Percentiles rank a stretch among this genome's conserved stretches.
Conservation (phyloP, 1,140 invertebrate genomes). For the Coelopa frigida region DNA sequence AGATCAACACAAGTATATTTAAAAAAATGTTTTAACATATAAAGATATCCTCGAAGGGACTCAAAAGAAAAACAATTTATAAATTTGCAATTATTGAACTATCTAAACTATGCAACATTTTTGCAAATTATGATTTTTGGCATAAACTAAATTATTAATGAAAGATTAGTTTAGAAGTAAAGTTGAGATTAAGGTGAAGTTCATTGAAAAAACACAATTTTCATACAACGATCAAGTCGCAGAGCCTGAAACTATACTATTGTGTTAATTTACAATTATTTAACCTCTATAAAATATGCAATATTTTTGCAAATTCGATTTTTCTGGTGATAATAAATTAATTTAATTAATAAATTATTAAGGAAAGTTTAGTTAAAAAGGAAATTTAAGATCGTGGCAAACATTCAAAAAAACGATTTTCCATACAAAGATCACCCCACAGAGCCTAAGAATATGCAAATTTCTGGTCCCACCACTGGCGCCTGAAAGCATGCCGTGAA, state of each 20-base stretch:
- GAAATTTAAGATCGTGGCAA: too few relatives aligned
- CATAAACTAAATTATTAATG: neutral
- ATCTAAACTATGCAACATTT: neutral
- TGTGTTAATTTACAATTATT: constrained; percentile 2
- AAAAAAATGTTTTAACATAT: neutral
- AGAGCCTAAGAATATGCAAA: too few relatives aligned
- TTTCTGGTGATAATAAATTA: constrained; percentile 9
- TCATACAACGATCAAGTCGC: neutral
- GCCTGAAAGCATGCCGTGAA: too few relatives aligned
- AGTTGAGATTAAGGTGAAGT: neutral
- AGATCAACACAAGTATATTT: too few relatives aligned
- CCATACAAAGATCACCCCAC: too few relatives aligned
- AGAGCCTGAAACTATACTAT: neutral
- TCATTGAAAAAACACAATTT: neutral
- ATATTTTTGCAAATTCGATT: neutral
- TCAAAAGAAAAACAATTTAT: neutral
- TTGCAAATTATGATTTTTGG: neutral
- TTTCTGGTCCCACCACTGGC: too few relatives aligned
- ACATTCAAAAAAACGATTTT: too few relatives aligned
- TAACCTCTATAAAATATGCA: neutral
- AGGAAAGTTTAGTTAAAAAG: neutral
- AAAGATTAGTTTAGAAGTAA: neutral
- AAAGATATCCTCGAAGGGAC: neutral
- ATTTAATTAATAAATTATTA: constrained; percentile 1
- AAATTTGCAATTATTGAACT: neutral